A percentile compares a stretch with the other conserved stretches of the same genome.
Conservation (phyloP, 2,113 vertebrate genomes). For the Hemiscyllium ocellatum region DNA sequence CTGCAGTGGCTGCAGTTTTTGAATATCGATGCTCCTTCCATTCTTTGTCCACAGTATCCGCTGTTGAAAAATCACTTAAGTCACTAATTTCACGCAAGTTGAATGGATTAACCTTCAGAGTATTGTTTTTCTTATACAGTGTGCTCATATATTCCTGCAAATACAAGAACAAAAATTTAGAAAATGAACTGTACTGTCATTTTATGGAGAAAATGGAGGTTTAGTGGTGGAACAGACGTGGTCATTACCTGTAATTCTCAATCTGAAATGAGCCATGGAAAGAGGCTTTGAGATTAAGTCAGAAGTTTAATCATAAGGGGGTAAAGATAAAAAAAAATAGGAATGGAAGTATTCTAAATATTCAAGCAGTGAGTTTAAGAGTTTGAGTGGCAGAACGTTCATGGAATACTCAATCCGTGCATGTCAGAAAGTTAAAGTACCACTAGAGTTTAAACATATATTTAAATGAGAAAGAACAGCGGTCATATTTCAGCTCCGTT, state of each 20-base stretch:
- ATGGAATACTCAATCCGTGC: background rate
- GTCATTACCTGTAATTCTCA: background rate
- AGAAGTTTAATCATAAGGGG: background rate
- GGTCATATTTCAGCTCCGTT: too few species aligned
- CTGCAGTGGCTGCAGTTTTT: background rate
- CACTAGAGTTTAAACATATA: background rate
- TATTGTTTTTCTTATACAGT: background rate
- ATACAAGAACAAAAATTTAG: background rate
- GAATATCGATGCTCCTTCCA: background rate
- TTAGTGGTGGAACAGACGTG: background rate
- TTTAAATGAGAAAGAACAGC: too few species aligned
- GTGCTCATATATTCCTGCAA: conserved; percentile 45
- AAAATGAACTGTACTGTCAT: background rate
- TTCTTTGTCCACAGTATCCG: conserved; percentile 39
- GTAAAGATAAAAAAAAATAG: background rate
- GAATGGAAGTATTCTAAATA: too few species aligned
- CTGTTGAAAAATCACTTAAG: conserved; percentile 36
- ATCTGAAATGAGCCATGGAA: background rate
- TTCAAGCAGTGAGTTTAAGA: background rate
- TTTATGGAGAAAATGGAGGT: background rate
- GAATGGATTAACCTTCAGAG: conserved; percentile 11
- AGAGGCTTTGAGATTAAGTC: background rate
- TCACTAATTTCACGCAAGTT: conserved; percentile 43
- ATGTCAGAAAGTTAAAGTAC: background rate
- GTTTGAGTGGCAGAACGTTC: background rate